phyloP scores from a whole-genome alignment of 2,113 vertebrate genomes.

The Aptenodytes forsteri region DNA sequence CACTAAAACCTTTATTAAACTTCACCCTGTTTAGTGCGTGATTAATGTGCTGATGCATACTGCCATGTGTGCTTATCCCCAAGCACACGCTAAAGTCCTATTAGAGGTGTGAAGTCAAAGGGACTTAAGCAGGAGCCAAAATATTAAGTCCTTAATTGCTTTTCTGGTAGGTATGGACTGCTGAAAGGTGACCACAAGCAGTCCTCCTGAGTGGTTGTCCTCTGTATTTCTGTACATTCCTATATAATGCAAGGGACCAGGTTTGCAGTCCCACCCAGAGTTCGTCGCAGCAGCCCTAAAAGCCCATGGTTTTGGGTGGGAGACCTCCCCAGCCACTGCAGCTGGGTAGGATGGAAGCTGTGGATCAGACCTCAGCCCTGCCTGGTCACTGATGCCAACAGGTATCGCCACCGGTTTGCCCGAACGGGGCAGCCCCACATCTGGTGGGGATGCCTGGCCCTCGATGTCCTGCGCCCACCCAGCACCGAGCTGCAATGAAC shows the following conservation, averaged over 20 bases:
- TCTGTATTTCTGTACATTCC: not conserved
- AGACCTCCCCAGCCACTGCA: not conserved
- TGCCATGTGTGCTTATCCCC: not conserved
- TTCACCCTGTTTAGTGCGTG: not conserved
- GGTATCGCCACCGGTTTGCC: not conserved
- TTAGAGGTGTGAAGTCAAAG: not conserved
- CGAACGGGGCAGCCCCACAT: not conserved
- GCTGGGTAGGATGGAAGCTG: not conserved
- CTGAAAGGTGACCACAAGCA: not conserved
- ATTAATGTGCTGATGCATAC: not conserved
- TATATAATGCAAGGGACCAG: not conserved
- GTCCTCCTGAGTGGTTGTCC: not conserved
- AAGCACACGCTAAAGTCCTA: not conserved
- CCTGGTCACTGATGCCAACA: not conserved
- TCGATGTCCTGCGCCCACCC: not conserved
- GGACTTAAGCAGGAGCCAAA: not conserved
- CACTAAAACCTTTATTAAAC: not conserved
- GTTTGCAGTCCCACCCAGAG: not conserved
- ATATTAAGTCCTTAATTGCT: not conserved
- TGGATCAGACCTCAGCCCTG: not conserved
- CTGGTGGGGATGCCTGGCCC: not conserved
- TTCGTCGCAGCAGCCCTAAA: accelerated
- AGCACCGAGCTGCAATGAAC: accelerated
- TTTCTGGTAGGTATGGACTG: not conserved
- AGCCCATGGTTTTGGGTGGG: not conserved